Conservation (phyloP, 1,140 invertebrate species). For the Zaprionus gabonicus region DNA sequence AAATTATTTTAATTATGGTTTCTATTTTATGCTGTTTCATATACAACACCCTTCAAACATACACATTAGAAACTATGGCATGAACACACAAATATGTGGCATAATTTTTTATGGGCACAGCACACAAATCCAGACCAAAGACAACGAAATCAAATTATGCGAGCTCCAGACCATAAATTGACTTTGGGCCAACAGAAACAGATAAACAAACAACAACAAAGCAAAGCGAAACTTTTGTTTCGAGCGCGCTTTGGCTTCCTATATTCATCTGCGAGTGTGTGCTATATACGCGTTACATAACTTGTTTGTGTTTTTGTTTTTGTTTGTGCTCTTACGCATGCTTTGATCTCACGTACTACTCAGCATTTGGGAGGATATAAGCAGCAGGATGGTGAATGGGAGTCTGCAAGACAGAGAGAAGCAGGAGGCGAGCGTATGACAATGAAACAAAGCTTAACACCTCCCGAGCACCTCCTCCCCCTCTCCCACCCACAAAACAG, state of each 20-base stretch:
- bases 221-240: constrained; percentile 50
- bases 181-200: constrained; percentile 57
- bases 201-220: constrained; percentile 41
- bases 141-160: constrained; percentile 76
- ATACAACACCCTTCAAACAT: neutral
- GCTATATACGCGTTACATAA: neutral
- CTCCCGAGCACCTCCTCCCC: constrained; percentile 3
- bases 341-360: constrained; percentile 64
- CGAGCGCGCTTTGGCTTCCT: constrained; percentile 14
- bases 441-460: constrained; percentile 40
- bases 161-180: constrained; percentile 75
- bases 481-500: constrained; percentile 4
- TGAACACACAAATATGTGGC: constrained; percentile 37
- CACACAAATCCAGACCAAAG: constrained; percentile 33
- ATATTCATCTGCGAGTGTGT: constrained; percentile 12
- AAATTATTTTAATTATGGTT: constrained; percentile 45
- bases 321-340: constrained; percentile 36
- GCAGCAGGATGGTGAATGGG: neutral
- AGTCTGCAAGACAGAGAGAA: neutral
- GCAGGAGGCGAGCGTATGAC: constrained; percentile 20
- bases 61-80: constrained; percentile 32
- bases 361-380: constrained; percentile 13
- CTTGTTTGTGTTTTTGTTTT: neutral
- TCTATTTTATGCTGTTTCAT: constrained; percentile 30
- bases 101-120: constrained; percentile 31